Conservation (phyloP, 2,113 vertebrate genomes). For the Cebus imitator region DNA sequence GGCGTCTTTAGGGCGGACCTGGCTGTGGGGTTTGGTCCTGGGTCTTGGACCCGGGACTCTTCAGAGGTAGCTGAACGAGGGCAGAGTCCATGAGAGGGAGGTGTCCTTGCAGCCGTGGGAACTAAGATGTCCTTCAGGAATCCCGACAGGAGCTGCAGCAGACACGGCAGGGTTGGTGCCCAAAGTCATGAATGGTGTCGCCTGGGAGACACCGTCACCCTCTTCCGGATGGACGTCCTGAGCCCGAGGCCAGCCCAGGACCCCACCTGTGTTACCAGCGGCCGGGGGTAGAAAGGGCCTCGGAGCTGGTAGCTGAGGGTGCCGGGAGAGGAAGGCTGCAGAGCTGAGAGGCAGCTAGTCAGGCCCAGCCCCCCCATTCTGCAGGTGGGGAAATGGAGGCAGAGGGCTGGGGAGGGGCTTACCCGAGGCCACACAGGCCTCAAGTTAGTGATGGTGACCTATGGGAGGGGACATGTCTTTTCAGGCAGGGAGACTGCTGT, state of each 20-base stretch:
- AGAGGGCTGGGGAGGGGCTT: neutral
- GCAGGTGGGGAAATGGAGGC: neutral
- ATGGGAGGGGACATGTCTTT: neutral
- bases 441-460: fast-evolving
- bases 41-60: neutral
- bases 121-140: neutral
- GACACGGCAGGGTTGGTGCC: fast-evolving
- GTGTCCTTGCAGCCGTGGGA: neutral
- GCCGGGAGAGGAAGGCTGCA: too few species aligned
- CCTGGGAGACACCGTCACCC: neutral
- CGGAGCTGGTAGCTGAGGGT: fast-evolving
- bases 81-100: neutral
- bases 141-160: too few species aligned
- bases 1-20: neutral
- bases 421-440: fast-evolving
- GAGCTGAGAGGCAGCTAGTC: fast-evolving
- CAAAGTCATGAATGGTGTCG: too few species aligned
- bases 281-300: neutral
- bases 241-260: too few species aligned
- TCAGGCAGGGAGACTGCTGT: neutral
- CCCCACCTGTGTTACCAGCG: fast-evolving
- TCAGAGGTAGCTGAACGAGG: neutral
- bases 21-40: neutral
- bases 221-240: neutral
- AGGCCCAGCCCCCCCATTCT: fast-evolving